Evolutionary conservation across 2,113 vertebrate species (phyloP).

Genomic region (Callospermophilus lateralis): DNA sequence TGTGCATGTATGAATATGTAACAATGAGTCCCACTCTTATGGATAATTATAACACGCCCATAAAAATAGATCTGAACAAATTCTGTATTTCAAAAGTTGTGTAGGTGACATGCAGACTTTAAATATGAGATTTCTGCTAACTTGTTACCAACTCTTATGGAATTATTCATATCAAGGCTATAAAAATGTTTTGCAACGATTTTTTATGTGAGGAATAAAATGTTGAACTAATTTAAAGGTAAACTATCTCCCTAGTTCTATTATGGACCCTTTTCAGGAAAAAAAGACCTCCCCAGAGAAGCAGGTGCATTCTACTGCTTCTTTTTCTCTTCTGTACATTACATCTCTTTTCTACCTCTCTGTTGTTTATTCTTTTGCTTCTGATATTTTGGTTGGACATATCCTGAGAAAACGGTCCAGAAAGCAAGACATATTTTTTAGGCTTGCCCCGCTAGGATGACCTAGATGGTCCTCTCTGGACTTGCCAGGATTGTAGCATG

Average conservation of each 20-base stretch:
- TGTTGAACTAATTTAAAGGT: slow-evolving; percentile 4
- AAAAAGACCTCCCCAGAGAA: neutral
- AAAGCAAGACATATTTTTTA: neutral
- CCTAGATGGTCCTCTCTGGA: neutral
- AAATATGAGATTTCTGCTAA: neutral
- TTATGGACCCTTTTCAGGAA: neutral
- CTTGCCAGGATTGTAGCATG: neutral
- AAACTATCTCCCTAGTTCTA: neutral
- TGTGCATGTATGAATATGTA: too few species aligned
- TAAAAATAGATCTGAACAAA: neutral
- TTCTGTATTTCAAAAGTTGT: neutral
- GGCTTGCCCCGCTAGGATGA: neutral
- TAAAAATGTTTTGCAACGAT: neutral
- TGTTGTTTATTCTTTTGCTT: neutral
- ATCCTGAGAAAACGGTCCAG: neutral
- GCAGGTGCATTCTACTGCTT: neutral
- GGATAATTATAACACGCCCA: too few species aligned
- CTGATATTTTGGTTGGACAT: neutral
- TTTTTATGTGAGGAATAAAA: neutral
- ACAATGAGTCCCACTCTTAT: too few species aligned
- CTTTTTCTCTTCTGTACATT: neutral
- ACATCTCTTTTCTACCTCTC: neutral
- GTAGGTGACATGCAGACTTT: neutral
- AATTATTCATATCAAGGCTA: neutral
- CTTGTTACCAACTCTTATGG: neutral